A percentile compares a stretch with the other conserved stretches of the same genome.
Evolutionary conservation across 2,888 invertebrate species (phyloP).

Genomic region (Iselma pallidipennis): DNA sequence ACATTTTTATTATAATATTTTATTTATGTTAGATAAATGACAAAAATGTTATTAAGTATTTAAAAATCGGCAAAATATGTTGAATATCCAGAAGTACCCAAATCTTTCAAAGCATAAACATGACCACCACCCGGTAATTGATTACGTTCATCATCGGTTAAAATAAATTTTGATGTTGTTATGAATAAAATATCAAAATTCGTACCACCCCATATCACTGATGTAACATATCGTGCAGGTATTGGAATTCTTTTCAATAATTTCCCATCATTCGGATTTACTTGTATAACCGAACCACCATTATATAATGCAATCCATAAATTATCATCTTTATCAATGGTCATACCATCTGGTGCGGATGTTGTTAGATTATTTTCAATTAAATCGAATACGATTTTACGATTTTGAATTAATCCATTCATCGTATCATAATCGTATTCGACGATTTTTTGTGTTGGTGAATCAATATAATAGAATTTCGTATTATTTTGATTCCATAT

Average conservation of each 20-base stretch:
- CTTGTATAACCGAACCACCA: conserved; percentile 63
- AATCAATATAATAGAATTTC: conserved; percentile 79
- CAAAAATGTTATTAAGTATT: too few relatives aligned
- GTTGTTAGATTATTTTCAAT: conserved; percentile 19
- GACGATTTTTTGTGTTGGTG: conserved; percentile 65
- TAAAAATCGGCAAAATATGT: conserved; percentile 39
- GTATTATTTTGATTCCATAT: conserved; percentile 73
- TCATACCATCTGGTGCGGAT: conserved; percentile 58
- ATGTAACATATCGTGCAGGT: conserved; percentile 62
- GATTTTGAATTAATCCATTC: conserved; percentile 56
- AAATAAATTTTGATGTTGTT: conserved; percentile 56
- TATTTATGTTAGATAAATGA: too few relatives aligned
- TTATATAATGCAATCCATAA: conserved; percentile 73
- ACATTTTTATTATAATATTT: too few relatives aligned
- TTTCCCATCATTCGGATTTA: conserved; percentile 54
- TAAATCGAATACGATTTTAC: conserved; percentile 40
- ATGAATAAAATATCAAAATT: conserved; percentile 64
- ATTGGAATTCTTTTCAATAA: conserved; percentile 56
- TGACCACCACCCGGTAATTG: conserved; percentile 56
- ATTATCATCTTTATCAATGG: conserved; percentile 73
- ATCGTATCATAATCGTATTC: conserved; percentile 70
- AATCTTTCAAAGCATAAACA: conserved; percentile 46
- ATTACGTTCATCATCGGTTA: conserved; percentile 37
- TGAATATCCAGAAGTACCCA: conserved; percentile 43
- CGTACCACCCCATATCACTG: conserved; percentile 65